Percentiles rank a stretch among this genome's conserved stretches.
Conservation (phyloP, 37 sponge, comb jelly and placozoan genomes). For the Bolinopsis microptera region DNA sequence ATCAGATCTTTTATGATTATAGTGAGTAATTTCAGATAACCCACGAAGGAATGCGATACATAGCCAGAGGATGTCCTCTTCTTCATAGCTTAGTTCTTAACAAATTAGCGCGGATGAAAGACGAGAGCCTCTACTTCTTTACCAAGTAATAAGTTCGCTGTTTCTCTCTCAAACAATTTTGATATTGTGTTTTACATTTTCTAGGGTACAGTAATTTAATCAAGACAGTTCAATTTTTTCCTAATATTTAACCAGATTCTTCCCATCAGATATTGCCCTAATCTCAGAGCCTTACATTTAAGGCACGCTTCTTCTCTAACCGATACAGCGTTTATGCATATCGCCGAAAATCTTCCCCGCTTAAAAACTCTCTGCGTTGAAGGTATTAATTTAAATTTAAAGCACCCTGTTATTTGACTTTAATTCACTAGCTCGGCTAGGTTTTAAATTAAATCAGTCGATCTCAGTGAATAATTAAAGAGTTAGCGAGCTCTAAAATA, state of each 20-base stretch:
- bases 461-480: no score
- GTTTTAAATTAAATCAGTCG: no score
- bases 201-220: no score
- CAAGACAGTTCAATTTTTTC: no score
- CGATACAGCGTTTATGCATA: constrained; percentile 14
- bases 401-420: no score
- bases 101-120: constrained; percentile 74
- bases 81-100: constrained; percentile 81
- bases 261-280: constrained; percentile 28
- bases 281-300: constrained; percentile 3
- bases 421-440: no score
- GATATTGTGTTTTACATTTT: no score
- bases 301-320: constrained; percentile 26
- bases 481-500: no score
- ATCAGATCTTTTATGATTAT: no score
- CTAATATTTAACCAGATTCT: no score
- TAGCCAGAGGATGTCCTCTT: constrained; percentile 83
- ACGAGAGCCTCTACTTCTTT: constrained; percentile 73
- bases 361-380: constrained; percentile 24
- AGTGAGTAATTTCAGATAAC: constrained; percentile 69
- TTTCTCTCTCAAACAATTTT: not conserved
- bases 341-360: constrained; percentile 42
- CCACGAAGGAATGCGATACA: constrained; percentile 77
- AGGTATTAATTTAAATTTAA: not conserved
- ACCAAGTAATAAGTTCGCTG: constrained; percentile 13